Base-by-base conservation (phyloP, 2,888 invertebrate genomes). In the Lasius platythorax region DNA sequence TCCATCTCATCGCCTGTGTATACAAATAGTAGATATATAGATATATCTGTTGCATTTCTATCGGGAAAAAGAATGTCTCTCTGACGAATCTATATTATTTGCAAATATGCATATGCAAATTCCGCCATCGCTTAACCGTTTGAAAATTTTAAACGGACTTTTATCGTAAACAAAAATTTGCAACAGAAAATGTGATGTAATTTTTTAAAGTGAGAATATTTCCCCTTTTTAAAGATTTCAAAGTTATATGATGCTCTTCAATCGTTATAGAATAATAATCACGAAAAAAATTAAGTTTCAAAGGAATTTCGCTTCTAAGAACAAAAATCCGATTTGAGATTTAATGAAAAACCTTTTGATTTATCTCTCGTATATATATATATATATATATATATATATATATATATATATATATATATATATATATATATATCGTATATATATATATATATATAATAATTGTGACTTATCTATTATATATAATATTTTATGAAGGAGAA, bases 1-100 rank as follows among this genome's bases (percentile, higher is more conserved):
- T 78, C 40, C 67, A 67, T 76, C 40, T 37, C n/a, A 78, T 23
- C 40, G 40, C 30, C 3, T 68, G 53, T 64, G 23, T 40, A 66
- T 12, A 66, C 53, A 33, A 53, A 70, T 30, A 23, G 5, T 56
- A 18, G 33, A 63, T 9, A 64, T 46, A 53, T 15, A 23, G 2
- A 18, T 23, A n/a, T 1, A 9, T 78, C 3, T 11, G 37, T 67
- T 67, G 12, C 28, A 5, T 67, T 40, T 53, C 30, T 43, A 30
- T 43, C n/a, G 40, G 18, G 28, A 43, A 56, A 76, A 76, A 76
- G 28, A 28, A 61, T 18, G n/a, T 66, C 37, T 66, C 37, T 11
- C 6, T 18, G 53, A 56, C 8, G 8, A n/a, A 76, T 56, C 11
- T 8, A 40, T 67, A 40, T 67, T 67, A 12, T 30, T 12, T 18